Evolutionary conservation across 2,797 vertebrate genomes (phyloP).

Genomic region (Lates japonicus): DNA sequence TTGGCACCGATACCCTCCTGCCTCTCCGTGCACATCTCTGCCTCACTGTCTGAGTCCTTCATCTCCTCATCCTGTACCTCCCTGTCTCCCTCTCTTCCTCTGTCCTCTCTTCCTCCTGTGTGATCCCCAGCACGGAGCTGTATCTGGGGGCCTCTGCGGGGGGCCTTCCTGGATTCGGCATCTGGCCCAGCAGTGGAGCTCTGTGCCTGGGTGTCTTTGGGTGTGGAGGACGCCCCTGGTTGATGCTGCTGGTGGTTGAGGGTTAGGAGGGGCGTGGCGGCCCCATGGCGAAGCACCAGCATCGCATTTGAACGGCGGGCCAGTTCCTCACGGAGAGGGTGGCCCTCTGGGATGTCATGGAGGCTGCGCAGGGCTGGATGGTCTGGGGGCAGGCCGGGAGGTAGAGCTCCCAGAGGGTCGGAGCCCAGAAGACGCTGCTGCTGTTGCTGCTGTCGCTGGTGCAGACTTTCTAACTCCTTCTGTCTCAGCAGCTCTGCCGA

Average conservation of each 20-base stretch:
- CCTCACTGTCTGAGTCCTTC: conserved; percentile 94
- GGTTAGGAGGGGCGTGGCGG: conserved; percentile 89
- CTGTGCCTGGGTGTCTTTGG: conserved; percentile 73
- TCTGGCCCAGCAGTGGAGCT: conserved; percentile 72
- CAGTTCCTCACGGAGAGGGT: conserved; percentile 91
- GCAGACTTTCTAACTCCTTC: conserved; percentile 93
- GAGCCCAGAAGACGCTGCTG: conserved; percentile 89
- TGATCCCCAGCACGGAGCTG: conserved; percentile 72
- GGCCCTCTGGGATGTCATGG: conserved; percentile 92
- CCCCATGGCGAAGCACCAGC: conserved; percentile 92
- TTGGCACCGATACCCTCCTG: conserved; percentile 78
- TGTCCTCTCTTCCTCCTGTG: conserved; percentile 82
- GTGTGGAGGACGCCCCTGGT: conserved; percentile 73
- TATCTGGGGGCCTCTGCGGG: conserved; percentile 75
- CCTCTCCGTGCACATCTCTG: conserved; percentile 82
- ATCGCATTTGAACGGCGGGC: conserved; percentile 90
- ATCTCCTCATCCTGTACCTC: conserved; percentile 81
- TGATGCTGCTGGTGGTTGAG: conserved; percentile 85
- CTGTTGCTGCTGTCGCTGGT: conserved; percentile 85
- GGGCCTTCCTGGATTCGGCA: conserved; percentile 74
- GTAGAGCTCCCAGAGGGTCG: conserved; percentile 87
- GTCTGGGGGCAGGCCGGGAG: conserved; percentile 88
- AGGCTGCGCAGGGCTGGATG: conserved; percentile 92
- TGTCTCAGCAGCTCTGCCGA: conserved; percentile 95
- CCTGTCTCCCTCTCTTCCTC: conserved; percentile 81